These are phyloP conservation scores for Chionis minor DNA, from an alignment of 2,113 vertebrate species.

Conservation along the genomic window DNA sequence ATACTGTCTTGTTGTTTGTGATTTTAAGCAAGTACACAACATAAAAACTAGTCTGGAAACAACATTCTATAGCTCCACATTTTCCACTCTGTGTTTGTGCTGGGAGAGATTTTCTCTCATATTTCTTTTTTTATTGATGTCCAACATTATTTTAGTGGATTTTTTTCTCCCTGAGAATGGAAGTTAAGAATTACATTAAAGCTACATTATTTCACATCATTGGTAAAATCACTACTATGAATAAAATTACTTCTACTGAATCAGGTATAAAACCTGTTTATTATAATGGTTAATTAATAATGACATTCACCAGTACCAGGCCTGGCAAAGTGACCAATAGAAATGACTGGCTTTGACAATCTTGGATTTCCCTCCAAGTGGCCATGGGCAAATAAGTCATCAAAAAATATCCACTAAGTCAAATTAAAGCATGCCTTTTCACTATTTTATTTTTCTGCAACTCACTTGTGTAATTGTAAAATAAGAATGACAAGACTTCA, in stretches of 20 bases:
- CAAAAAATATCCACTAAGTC: background rate
- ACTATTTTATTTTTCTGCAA: background rate
- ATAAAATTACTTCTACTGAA: background rate
- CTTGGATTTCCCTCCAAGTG: background rate
- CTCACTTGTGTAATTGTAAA: background rate
- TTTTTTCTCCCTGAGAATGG: background rate
- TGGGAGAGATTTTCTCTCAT: background rate
- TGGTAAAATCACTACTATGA: background rate
- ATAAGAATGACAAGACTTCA: background rate
- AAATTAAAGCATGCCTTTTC: background rate
- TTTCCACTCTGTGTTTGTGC: background rate
- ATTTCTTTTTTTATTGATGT: background rate
- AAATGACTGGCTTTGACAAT: background rate
- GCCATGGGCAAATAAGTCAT: background rate
- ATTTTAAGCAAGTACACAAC: background rate
- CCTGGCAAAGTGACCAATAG: background rate
- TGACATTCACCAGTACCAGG: background rate
- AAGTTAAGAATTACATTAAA: background rate
- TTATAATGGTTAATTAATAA: background rate
- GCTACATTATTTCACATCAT: background rate
- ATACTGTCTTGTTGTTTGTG: background rate
- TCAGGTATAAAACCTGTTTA: background rate
- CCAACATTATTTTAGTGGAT: accelerated
- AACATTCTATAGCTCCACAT: background rate
- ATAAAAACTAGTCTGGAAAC: background rate